Conservation (phyloP, 2,113 vertebrate species). For the Carassius carassius region DNA sequence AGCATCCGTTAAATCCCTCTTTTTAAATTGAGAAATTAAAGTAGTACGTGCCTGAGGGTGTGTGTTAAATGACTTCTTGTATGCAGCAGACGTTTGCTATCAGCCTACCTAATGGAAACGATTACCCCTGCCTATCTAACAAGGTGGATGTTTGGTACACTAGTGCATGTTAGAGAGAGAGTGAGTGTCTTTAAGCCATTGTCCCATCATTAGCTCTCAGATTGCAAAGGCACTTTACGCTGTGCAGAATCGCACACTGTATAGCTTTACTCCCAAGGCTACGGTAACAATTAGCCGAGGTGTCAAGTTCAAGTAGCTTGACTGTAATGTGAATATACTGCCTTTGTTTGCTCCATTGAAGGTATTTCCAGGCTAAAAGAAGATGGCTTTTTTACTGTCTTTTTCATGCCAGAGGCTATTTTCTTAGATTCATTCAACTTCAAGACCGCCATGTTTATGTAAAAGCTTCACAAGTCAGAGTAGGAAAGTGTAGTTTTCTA, state of each 20-base stretch:
- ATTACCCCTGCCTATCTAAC: constrained; percentile 51
- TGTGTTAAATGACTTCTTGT: constrained; percentile 14
- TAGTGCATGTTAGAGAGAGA: constrained; percentile 6
- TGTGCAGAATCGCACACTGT: neutral
- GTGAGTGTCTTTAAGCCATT: constrained; percentile 40
- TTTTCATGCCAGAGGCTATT: constrained; percentile 20
- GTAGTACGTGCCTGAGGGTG: constrained; percentile 55
- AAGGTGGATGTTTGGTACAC: constrained; percentile 20
- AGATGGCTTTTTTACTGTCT: neutral
- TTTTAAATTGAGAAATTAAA: constrained; percentile 2
- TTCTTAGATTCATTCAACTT: constrained; percentile 22
- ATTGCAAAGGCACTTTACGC: constrained; percentile 23
- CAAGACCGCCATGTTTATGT: neutral
- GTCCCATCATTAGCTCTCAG: constrained; percentile 39
- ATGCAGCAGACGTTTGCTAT: constrained; percentile 66
- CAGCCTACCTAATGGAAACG: constrained; percentile 67
- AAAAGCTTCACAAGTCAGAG: constrained; percentile 20
- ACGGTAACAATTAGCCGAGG: constrained; percentile 46
- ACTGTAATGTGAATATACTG: constrained; percentile 40
- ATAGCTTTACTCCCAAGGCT: constrained; percentile 26
- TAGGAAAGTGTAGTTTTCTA: neutral
- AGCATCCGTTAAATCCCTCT: constrained; percentile 77
- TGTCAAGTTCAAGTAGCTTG: constrained; percentile 47
- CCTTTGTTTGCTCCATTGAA: constrained; percentile 39
- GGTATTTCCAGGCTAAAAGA: constrained; percentile 36